phyloP scores from a whole-genome alignment of 2,113 vertebrate genomes.

The Tringa solitaria region DNA sequence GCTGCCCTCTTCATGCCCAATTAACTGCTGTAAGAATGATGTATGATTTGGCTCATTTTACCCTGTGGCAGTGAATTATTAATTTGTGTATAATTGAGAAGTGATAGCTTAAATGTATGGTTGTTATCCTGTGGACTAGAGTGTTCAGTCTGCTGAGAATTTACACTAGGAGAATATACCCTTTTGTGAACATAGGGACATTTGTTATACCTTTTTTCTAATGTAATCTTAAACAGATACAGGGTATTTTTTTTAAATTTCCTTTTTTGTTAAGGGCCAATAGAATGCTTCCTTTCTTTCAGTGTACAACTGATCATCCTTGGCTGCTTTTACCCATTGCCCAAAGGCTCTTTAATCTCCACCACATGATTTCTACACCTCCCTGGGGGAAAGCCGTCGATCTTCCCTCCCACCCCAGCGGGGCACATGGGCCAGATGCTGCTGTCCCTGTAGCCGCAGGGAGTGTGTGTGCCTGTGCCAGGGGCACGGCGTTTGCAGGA shows the following conservation, averaged over 20 bases:
- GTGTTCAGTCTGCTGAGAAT: neutral
- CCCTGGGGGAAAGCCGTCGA: neutral
- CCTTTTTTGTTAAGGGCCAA: neutral
- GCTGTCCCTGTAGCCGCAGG: rapidly evolving
- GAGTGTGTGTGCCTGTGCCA: neutral
- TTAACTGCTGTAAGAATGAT: slow-evolving; percentile 3
- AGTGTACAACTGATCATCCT: neutral
- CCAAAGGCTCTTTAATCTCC: neutral
- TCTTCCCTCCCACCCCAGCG: rapidly evolving
- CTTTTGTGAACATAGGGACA: neutral
- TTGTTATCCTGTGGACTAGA: neutral
- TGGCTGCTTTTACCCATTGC: neutral
- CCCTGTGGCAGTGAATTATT: neutral
- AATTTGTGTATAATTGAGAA: slow-evolving; percentile 73
- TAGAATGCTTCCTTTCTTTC: neutral
- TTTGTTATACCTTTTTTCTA: neutral
- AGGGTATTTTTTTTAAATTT: neutral
- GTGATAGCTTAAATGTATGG: neutral
- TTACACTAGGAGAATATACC: neutral
- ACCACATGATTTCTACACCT: rapidly evolving
- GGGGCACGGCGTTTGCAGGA: neutral
- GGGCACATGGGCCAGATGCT: neutral
- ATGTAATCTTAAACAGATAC: neutral
- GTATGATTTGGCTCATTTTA: neutral
- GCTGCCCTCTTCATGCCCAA: neutral